Evolutionary conservation across 2,888 invertebrate species (phyloP), one percentile per base, ranked within the genome.

Genomic region (Polydesmus complanatus): DNA sequence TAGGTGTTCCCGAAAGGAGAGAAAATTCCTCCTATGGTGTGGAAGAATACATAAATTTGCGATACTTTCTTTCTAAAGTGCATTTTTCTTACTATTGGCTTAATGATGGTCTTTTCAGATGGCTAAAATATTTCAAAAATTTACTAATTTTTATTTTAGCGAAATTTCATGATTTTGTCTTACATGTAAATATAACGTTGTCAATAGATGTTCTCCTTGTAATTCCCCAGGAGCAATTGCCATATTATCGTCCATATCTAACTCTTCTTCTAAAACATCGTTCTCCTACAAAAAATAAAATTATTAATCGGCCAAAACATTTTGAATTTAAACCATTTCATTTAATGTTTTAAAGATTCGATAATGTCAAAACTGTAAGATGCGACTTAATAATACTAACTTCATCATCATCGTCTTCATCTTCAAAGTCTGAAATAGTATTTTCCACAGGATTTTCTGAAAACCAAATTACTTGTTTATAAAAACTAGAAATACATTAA

Each of bases 201-300:
- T 65, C 37, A 75, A 68, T 5, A 75, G 67, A 23, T 69, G 67
- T 62, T 75, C 75, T 11, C 75, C 75, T 3, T 66, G 61, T 19
- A 70, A 64, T 64, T 74, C 73, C 54, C 69, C 70, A 2, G 68
- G 67, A 61, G 69, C 68, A 1, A 71, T 66, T 64, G 68, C 66
- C 2, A 76, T 67, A 14, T 72, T 68, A 64, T 78, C 78, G 55
- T 73, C 73, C 60, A 73, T 72, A 67, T 78, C 77, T n/a, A 78
- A 68, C 66, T 78, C 78, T n/a, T 74, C 72, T 64, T 78, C 78
- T 68, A 78, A 68, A n/a, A 73, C 72, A 65, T 77, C 77, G 51
- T 74, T 72, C 62, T 75, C 75, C 64, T 75, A 74, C 59, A 3
- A 63, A 49, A 54, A 60, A 8, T 5, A 8, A 37, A 37, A 37